These are phyloP conservation scores for Hystrix cristata DNA, from an alignment of 2,113 vertebrate species.

Conservation along the genomic window DNA sequence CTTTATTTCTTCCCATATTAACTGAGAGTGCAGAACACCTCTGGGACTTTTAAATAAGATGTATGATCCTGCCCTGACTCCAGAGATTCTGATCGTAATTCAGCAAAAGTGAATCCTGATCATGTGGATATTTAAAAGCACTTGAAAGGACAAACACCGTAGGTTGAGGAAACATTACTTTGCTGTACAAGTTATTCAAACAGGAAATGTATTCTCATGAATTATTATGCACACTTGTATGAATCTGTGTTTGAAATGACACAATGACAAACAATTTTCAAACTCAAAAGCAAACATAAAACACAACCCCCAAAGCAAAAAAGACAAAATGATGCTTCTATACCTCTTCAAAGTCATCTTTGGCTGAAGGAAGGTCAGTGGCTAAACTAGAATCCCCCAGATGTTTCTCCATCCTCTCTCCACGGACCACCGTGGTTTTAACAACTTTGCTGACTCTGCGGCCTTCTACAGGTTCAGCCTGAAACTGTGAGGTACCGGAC, in stretches of 20 bases:
- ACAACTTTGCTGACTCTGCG: constrained; percentile 97
- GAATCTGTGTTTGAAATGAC: background rate
- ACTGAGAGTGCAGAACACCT: background rate
- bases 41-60: background rate
- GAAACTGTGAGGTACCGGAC: constrained; percentile 91
- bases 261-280: background rate
- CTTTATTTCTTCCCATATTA: background rate
- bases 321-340: constrained; percentile 4
- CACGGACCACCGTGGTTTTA: constrained; percentile 95
- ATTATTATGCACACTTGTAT: no score
- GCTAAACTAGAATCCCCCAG: constrained; percentile 94
- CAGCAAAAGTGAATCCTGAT: background rate
- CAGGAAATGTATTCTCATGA: background rate
- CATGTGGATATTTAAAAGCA: background rate
- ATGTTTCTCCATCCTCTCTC: constrained; percentile 95
- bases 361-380: constrained; percentile 95
- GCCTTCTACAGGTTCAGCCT: constrained; percentile 94
- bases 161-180: background rate
- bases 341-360: constrained; percentile 98
- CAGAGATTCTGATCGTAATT: background rate
- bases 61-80: background rate
- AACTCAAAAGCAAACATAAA: background rate
- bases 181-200: background rate
- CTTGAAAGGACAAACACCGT: background rate
- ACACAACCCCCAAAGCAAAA: background rate